These are phyloP conservation scores for Odontamblyopus rebecca DNA, from an alignment of 2,797 vertebrate species.

Conservation along the genomic window DNA sequence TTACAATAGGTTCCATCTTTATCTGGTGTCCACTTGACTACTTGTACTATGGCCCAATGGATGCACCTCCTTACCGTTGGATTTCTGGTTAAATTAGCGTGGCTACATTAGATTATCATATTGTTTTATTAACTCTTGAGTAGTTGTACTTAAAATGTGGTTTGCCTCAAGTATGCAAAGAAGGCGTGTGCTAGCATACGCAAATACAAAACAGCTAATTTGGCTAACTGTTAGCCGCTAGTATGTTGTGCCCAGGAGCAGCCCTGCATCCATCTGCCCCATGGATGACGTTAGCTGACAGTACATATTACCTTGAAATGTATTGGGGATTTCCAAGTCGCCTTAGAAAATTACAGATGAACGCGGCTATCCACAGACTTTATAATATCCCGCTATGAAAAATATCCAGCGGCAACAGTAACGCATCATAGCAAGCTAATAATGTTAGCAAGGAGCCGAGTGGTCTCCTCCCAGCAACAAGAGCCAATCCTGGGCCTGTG, in stretches of 20 bases:
- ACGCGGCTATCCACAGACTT: constrained; percentile 49
- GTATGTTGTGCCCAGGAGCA: constrained; percentile 5
- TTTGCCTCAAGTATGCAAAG: constrained; percentile 11
- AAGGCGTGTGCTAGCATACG: constrained; percentile 19
- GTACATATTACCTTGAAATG: constrained; percentile 70
- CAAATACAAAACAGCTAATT: constrained; percentile 36
- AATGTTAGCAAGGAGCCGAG: constrained; percentile 54
- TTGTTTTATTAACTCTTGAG: neutral
- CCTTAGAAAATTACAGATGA: constrained; percentile 29
- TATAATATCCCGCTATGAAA: constrained; percentile 42
- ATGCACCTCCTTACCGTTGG: neutral
- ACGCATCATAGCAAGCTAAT: constrained; percentile 69
- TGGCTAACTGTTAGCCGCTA: constrained; percentile 59
- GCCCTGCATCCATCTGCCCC: constrained; percentile 38
- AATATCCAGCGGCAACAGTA: constrained; percentile 49
- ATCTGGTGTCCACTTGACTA: neutral
- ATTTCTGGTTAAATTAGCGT: neutral
- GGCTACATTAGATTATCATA: neutral
- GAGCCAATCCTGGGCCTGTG: constrained; percentile 63
- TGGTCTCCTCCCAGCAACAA: constrained; percentile 76
- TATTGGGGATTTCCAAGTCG: constrained; percentile 51
- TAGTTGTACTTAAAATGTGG: neutral
- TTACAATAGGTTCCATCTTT: constrained; percentile 14
- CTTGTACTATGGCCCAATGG: constrained; percentile 21
- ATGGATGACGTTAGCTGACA: constrained; percentile 53